Evolutionary conservation across 2,797 vertebrate genomes (phyloP).

Genomic region (Schizothorax lantsangensis): DNA sequence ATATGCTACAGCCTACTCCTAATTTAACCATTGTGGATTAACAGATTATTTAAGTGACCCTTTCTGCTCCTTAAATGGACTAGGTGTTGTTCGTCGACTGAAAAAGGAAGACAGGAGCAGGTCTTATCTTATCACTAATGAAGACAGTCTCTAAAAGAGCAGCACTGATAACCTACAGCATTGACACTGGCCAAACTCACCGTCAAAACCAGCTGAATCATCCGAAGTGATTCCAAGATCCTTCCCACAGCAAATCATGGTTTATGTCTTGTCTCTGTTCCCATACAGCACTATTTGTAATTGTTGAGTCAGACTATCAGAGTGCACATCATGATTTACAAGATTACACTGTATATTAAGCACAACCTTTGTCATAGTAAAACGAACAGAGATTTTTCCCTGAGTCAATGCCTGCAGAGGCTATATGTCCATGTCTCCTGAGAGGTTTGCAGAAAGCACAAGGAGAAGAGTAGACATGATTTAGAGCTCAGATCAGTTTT

Average conservation of each 20-base stretch:
- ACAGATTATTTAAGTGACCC: background rate
- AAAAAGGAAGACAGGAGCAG: conserved; percentile 29
- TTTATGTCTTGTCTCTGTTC: conserved; percentile 38
- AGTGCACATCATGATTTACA: conserved; percentile 34
- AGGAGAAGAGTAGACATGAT: conserved; percentile 70
- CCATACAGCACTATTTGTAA: conserved; percentile 40
- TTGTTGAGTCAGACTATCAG: conserved; percentile 27
- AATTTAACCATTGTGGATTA: background rate
- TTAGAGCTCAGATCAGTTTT: conserved; percentile 75
- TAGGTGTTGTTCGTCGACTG: conserved; percentile 2
- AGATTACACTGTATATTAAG: conserved; percentile 21
- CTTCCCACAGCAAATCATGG: conserved; percentile 21
- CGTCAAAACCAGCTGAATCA: conserved; percentile 15
- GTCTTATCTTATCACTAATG: conserved; percentile 32
- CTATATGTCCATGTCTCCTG: conserved; percentile 27
- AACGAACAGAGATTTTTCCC: conserved; percentile 19
- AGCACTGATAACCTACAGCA: conserved; percentile 25
- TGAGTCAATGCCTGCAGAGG: conserved; percentile 44
- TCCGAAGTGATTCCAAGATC: background rate
- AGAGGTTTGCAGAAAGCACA: conserved; percentile 45
- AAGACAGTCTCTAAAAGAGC: background rate
- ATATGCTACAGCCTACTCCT: background rate
- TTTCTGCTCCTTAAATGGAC: background rate
- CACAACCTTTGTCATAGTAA: conserved; percentile 41
- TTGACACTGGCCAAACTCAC: background rate